Conservation (phyloP, 2,113 vertebrate species). For the Pelodiscus sinensis region DNA sequence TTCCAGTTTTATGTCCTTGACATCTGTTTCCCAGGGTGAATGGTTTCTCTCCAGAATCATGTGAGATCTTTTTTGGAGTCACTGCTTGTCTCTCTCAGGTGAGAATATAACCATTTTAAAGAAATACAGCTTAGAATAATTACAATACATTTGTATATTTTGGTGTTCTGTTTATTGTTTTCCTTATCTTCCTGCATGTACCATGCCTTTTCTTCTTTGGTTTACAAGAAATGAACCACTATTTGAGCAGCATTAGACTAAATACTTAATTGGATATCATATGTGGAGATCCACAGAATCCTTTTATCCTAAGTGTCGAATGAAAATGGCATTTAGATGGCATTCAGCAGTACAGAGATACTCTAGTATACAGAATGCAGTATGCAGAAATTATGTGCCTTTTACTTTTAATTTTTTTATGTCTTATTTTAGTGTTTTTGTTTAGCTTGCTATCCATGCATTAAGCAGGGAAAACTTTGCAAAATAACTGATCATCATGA, state of each 20-base stretch:
- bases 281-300: not conserved
- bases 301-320: no score
- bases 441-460: not conserved
- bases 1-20: slow-evolving; percentile 78
- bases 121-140: not conserved
- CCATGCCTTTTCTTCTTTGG: not conserved
- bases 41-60: slow-evolving; percentile 96
- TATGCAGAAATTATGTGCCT: not conserved
- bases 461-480: not conserved
- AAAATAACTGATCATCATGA: not conserved
- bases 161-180: not conserved
- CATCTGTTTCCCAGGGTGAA: slow-evolving; percentile 84
- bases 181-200: not conserved
- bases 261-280: not conserved
- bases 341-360: not conserved
- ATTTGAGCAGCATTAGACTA: not conserved
- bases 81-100: slow-evolving; percentile 95
- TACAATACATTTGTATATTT: rapidly evolving
- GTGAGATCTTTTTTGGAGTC: slow-evolving; percentile 95
- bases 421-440: not conserved
- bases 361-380: not conserved
- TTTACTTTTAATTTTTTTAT: not conserved
- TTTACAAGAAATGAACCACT: not conserved
- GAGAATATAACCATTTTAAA: slow-evolving; percentile 40
- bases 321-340: not conserved